A percentile compares a stretch with the other conserved stretches of the same genome.
Evolutionary conservation across 2,888 invertebrate genomes (phyloP).

Genomic region (Protonemura montana): DNA sequence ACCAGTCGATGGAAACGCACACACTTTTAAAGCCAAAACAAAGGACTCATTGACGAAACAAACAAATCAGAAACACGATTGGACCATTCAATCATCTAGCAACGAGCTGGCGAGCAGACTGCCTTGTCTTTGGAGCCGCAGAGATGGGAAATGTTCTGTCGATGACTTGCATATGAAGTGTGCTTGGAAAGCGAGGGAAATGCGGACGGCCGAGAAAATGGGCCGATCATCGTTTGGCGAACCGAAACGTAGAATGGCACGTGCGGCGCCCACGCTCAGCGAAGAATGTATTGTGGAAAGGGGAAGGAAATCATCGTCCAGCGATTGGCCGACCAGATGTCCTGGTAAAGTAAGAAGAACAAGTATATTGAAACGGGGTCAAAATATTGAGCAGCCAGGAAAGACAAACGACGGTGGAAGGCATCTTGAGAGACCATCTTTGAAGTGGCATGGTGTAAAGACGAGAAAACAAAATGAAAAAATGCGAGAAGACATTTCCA

Average conservation of each 20-base stretch:
- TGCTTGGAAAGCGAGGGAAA: not conserved
- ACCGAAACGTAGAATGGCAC: not conserved
- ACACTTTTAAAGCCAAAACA: too few relatives aligned
- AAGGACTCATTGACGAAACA: too few relatives aligned
- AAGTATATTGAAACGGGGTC: not conserved
- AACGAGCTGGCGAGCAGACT: not conserved
- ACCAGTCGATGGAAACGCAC: not conserved
- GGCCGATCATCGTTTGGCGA: not conserved
- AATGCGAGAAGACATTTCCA: not conserved
- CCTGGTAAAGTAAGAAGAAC: not conserved
- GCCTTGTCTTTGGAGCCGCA: not conserved
- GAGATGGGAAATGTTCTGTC: not conserved
- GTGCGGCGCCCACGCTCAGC: not conserved
- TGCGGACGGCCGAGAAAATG: not conserved
- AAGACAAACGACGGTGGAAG: not conserved
- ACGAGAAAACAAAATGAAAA: not conserved
- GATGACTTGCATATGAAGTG: not conserved
- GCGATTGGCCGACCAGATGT: not conserved
- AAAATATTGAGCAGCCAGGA: not conserved
- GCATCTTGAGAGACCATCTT: not conserved
- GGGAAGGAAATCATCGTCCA: not conserved
- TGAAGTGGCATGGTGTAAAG: not conserved
- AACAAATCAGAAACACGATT: not conserved
- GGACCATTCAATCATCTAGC: not conserved
- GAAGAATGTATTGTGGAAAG: not conserved